phyloP scores from a whole-genome alignment of 2,888 invertebrate genomes.

The Perizoma affinitatum region DNA sequence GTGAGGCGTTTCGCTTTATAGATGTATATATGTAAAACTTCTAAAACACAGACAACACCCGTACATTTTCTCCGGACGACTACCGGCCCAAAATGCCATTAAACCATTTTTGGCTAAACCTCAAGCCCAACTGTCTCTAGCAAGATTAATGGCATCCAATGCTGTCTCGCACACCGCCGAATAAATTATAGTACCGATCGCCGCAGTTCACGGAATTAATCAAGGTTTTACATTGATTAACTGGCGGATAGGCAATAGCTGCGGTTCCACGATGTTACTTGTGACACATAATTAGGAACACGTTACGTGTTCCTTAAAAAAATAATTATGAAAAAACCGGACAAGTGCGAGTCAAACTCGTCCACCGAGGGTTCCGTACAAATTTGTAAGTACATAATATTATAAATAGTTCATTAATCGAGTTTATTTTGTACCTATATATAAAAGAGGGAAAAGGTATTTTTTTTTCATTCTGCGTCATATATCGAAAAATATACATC shows the following conservation, averaged over 20 bases:
- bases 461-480: too few species aligned
- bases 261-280: constrained; percentile 1
- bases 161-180: constrained; percentile 10
- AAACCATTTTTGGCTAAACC: constrained; percentile 17
- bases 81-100: constrained; percentile 2
- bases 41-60: background rate
- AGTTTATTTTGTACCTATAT: too few species aligned
- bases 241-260: constrained; percentile 6
- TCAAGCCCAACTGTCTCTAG: constrained; percentile 15
- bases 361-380: too few species aligned
- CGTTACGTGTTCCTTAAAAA: too few species aligned
- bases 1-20: too few species aligned
- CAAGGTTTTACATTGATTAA: constrained; percentile 38
- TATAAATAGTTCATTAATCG: too few species aligned
- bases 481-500: too few species aligned
- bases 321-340: too few species aligned
- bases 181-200: constrained; percentile 22
- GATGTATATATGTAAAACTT: background rate
- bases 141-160: constrained; percentile 27
- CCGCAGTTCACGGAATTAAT: constrained; percentile 24
- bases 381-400: too few species aligned
- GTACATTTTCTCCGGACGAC: background rate
- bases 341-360: too few species aligned
- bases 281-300: too few species aligned
- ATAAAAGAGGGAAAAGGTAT: too few species aligned